Percentiles rank a stretch among this genome's conserved stretches.
Evolutionary conservation across 1,140 invertebrate genomes (phyloP).

Genomic region (Drosophila sproati): DNA sequence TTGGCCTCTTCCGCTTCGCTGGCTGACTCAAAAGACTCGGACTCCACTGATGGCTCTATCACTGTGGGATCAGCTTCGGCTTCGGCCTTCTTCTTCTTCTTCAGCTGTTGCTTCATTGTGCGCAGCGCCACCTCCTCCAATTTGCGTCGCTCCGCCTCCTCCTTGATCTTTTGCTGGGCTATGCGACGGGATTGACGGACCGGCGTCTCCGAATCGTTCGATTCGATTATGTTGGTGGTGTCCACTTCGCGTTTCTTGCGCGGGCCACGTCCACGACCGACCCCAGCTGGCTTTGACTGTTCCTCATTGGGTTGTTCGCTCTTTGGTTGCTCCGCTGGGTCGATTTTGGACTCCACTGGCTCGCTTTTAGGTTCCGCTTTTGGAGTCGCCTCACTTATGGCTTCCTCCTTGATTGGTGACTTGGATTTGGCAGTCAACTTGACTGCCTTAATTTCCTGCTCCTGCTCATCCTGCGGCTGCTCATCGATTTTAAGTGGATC

Average conservation of each 20-base stretch:
- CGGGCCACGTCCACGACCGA: constrained; percentile 66
- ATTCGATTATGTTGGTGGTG: constrained; percentile 79
- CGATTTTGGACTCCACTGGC: constrained; percentile 4
- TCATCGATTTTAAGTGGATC: constrained; percentile 24
- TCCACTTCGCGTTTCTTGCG: constrained; percentile 86
- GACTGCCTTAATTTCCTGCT: constrained; percentile 4
- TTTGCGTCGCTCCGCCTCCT: constrained; percentile 90
- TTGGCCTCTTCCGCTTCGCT: constrained; percentile 85
- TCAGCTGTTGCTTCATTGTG: constrained; percentile 87
- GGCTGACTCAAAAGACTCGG: constrained; percentile 80
- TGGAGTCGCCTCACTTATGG: not conserved
- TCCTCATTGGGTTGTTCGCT: constrained; percentile 13
- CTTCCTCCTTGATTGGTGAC: constrained; percentile 17
- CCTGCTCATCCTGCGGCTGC: not conserved
- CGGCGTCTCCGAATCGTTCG: constrained; percentile 85
- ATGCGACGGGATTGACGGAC: constrained; percentile 92
- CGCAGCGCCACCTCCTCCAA: constrained; percentile 89
- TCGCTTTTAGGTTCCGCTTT: constrained; percentile 14
- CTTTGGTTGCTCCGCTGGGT: constrained; percentile 18
- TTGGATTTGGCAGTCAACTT: constrained; percentile 27
- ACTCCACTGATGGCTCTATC: constrained; percentile 84
- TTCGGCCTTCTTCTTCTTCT: constrained; percentile 87
- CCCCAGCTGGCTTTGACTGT: constrained; percentile 15
- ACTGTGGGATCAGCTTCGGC: constrained; percentile 75
- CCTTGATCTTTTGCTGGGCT: constrained; percentile 93